Evolutionary conservation across 2,888 invertebrate species (phyloP).

Genomic region (Nineta flava): DNA sequence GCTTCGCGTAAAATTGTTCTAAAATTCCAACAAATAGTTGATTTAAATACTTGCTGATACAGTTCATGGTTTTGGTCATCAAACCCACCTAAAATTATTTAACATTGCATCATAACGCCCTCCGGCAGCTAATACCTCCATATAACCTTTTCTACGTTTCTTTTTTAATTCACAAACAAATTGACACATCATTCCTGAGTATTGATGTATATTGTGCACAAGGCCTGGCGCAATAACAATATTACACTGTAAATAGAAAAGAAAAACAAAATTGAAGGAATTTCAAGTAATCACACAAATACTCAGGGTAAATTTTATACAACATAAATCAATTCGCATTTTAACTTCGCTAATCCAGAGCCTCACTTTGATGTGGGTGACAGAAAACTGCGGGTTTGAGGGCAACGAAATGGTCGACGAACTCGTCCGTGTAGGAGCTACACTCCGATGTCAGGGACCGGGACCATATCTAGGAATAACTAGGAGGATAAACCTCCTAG

Average conservation of each 20-base stretch:
- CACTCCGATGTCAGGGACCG: too few species aligned
- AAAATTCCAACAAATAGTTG: not conserved
- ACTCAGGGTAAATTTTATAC: too few species aligned
- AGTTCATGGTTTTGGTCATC: not conserved
- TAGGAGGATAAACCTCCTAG: too few species aligned
- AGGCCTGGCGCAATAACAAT: slow-evolving; percentile 41
- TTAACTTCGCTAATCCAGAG: too few species aligned
- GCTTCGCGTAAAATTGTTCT: slow-evolving; percentile 20
- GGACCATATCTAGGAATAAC: too few species aligned
- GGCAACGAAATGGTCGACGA: too few species aligned
- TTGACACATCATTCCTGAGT: slow-evolving; percentile 53
- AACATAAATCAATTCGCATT: too few species aligned
- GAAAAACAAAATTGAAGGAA: too few species aligned
- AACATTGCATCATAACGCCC: slow-evolving; percentile 81
- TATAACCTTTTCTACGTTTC: slow-evolving; percentile 34
- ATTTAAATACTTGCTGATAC: not conserved
- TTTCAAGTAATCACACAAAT: too few species aligned
- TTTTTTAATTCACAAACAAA: slow-evolving; percentile 41
- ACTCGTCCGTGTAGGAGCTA: too few species aligned
- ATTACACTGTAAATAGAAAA: slow-evolving; percentile 32
- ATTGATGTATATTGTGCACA: slow-evolving; percentile 42
- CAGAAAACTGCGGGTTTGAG: too few species aligned
- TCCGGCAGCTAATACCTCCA: slow-evolving; percentile 68
- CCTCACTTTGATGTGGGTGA: too few species aligned
- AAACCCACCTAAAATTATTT: slow-evolving; percentile 41